These are phyloP conservation scores for Scaptomyza tumidula DNA, from an alignment of 2,888 invertebrate species.

Conservation along the genomic window DNA sequence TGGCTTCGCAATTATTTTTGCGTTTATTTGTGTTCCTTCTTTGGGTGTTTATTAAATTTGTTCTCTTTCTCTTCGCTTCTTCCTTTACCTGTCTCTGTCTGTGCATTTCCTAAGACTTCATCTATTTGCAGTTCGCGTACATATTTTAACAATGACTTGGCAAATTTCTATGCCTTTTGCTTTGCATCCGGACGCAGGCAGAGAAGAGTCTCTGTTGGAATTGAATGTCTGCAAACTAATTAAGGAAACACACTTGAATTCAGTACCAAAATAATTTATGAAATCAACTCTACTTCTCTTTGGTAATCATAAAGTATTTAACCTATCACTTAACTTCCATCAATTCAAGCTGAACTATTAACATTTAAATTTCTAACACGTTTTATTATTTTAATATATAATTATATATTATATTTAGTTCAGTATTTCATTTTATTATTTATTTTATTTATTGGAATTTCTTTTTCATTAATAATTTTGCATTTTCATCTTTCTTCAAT, in stretches of 20 bases:
- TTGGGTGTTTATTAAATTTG: constrained; percentile 69
- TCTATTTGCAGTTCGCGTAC: constrained; percentile 24
- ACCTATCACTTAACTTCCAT: no score
- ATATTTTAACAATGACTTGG: constrained; percentile 65
- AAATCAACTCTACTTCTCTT: no score
- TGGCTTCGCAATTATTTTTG: constrained; percentile 47
- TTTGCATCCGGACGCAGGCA: constrained; percentile 64
- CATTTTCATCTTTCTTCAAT: neutral
- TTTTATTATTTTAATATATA: no score
- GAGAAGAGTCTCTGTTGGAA: neutral
- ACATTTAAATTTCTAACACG: no score
- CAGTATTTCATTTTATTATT: no score
- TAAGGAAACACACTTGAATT: neutral
- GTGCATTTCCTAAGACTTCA: constrained; percentile 6
- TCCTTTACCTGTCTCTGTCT: neutral
- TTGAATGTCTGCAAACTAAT: constrained; percentile 5
- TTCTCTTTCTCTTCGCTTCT: constrained; percentile 2
- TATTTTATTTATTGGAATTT: no score
- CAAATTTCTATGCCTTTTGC: constrained; percentile 70
- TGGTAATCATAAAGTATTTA: no score
- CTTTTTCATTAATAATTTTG: neutral
- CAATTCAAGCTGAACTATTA: no score
- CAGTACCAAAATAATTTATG: neutral
- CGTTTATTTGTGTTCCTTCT: constrained; percentile 7
- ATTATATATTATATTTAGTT: no score